Base-by-base conservation (phyloP, 2,113 vertebrate species). In the Pipra filicauda region DNA sequence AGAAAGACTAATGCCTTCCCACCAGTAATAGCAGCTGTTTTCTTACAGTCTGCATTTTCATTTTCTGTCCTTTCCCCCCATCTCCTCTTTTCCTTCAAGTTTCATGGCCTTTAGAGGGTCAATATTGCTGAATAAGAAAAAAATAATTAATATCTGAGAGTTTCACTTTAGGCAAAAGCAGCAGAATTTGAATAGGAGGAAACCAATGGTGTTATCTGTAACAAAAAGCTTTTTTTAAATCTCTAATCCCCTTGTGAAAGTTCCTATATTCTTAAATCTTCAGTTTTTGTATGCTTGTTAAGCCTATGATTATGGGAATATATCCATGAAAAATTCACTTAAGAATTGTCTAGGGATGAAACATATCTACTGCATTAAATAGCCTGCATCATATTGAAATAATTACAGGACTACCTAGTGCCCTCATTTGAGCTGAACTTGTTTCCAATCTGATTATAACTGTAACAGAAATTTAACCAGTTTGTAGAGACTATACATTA, bases 321-420 rank as follows among this genome's bases (percentile, higher is more conserved):
- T 81, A 93, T 66, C 87, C 84, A 84, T 93, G 89, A 94, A 91
- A 94, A 95, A 74, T 74, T 64, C 80, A 89, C 69, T 86, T 77
- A 85, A 82, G 20, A 80, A 81, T 81, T 87, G 22, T 92, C 80
- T 77, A 51, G 55, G 43, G 28, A 59, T 77, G 65, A 86, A 95
- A 77, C 51, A 55, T 27, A 81, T 70, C 55, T 84, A 30, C 33
- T 89, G 43, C 33, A 58, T 89, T 95, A 89, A 86, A 70, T 59
- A 81, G 16, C 35, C 27, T 86, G 35, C 37, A 73, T 92, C 11
- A 57, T 71, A 39, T n/a, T 83, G 62, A 66, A 92, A 66, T 91
- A 95, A 91, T 69, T 89, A 54, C 31, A 85, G 48, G 35, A 89
- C 66, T 64, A 91, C 44, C 61, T 92, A 84, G 75, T 81, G 24